These are phyloP conservation scores for Epizoanthus rinbou DNA, from an alignment of 92 coral and sea anemone species.

Conservation along the genomic window DNA sequence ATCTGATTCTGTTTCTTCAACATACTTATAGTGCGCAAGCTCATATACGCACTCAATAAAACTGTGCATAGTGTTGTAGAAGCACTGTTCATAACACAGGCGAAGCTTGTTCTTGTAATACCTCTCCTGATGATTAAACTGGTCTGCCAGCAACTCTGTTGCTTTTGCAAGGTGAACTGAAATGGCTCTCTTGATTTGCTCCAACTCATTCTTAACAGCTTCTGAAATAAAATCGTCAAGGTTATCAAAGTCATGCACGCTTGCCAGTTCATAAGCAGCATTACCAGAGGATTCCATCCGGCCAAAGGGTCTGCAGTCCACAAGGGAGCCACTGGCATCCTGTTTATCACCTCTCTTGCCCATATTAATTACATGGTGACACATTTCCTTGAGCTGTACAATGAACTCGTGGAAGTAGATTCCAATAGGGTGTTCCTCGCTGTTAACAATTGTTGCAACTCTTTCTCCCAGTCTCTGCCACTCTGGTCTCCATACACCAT, in stretches of 20 bases:
- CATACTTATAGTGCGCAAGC: constrained; percentile 82
- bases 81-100: constrained; percentile 94
- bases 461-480: constrained; percentile 94
- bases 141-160: constrained; percentile 68
- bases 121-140: constrained; percentile 67
- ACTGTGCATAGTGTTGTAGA: constrained; percentile 74
- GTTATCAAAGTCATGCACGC: constrained; percentile 62
- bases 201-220: constrained; percentile 55
- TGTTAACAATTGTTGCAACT: constrained; percentile 85
- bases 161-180: constrained; percentile 53
- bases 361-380: constrained; percentile 66
- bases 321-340: not conserved
- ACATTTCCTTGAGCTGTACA: constrained; percentile 54
- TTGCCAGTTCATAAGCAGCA: constrained; percentile 27
- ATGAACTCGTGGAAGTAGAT: constrained; percentile 69
- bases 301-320: constrained; percentile 49
- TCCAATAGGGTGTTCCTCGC: constrained; percentile 90
- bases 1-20: constrained; percentile 61
- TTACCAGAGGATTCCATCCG: not conserved
- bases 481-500: constrained; percentile 86
- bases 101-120: constrained; percentile 74
- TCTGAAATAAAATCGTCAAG: constrained; percentile 75
- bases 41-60: constrained; percentile 87
- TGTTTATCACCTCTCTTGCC: constrained; percentile 48
- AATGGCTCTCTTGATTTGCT: constrained; percentile 47